A percentile compares a stretch with the other conserved stretches of the same genome.
phyloP scores from a whole-genome alignment of 2,888 invertebrate species.

The Vesta saturnalis region DNA sequence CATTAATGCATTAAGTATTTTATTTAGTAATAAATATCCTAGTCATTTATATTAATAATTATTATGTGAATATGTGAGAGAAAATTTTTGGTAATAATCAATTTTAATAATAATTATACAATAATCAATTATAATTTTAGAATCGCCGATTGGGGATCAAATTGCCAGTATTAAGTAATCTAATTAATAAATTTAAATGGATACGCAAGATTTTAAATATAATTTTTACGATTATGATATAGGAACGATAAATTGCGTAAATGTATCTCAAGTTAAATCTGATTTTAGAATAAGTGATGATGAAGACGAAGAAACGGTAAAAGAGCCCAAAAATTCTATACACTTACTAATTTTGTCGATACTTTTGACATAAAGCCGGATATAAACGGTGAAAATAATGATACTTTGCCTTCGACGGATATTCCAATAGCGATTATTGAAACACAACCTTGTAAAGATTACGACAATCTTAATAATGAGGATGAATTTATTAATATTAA shows the following conservation, averaged over 20 bases:
- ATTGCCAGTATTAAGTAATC: background rate
- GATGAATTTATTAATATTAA: background rate
- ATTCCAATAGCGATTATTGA: background rate
- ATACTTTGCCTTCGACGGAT: background rate
- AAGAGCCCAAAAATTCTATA: slow-evolving; percentile 2
- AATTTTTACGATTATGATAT: slow-evolving; percentile 9
- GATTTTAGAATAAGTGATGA: slow-evolving; percentile 12
- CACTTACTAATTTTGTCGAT: slow-evolving; percentile 1
- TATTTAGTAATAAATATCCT: slow-evolving; percentile 4
- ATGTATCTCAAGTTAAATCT: background rate
- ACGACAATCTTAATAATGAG: background rate
- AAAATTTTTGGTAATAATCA: background rate
- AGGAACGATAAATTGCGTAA: background rate
- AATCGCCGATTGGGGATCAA: background rate
- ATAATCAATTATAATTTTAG: background rate
- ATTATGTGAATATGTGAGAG: background rate
- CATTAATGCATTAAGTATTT: slow-evolving; percentile 7
- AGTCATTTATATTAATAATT: background rate
- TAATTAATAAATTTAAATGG: background rate
- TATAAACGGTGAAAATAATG: background rate
- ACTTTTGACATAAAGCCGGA: background rate
- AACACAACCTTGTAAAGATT: background rate
- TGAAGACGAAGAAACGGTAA: background rate
- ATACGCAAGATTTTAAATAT: slow-evolving; percentile 4
- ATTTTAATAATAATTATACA: no score